Base-by-base conservation (phyloP, 2,888 invertebrate genomes). In the Neuroscelio doddi region DNA sequence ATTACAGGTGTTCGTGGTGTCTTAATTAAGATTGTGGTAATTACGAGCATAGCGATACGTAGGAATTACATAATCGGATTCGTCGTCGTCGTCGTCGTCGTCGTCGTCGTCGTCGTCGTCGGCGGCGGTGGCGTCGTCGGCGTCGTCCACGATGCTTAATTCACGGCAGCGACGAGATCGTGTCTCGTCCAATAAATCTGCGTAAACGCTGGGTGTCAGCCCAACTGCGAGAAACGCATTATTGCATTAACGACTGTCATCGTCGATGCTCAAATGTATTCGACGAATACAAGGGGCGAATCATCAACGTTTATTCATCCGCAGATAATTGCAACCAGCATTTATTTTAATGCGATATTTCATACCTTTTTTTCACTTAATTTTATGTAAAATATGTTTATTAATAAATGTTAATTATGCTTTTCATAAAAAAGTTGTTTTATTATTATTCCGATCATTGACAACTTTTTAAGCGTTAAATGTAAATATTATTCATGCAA, bases 1-100 rank as follows among this genome's bases (percentile, higher is more conserved):
- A 66, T 66, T 62, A 66, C 65, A 53, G 61, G 61, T 61, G 65
- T 66, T 57, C 61, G 41, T 47, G 56, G 65, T 53, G 65, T 66
- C 65, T 66, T 66, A 66, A 66, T 65, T 65, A 65, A 65, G 56
- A 65, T 65, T 65, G 66, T 46, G 15, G 65, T 66, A 66, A 66
- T 66, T 66, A 63, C 66, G 62, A 45, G 53, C n/a, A n/a, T n/a
- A n/a, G n/a, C 53, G 61, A 53, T 57, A 62, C 57, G 61, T 41
- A 41, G 62, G 58, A 62, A 58, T 66, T 66, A 66, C 61, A 62
- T 62, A 66, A 66, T 57, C 66, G 66, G 27, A 36, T 5, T 36
- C 36, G 36, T 36, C 3, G 21, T 3, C 21, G 21, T 21, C 32
- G 32, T 32, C 32, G 32, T 9, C n/a, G 32, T 12, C n/a, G n/a